phyloP scores from a whole-genome alignment of 1,140 invertebrate species.

The Pseudomyrmex flavicornis region DNA sequence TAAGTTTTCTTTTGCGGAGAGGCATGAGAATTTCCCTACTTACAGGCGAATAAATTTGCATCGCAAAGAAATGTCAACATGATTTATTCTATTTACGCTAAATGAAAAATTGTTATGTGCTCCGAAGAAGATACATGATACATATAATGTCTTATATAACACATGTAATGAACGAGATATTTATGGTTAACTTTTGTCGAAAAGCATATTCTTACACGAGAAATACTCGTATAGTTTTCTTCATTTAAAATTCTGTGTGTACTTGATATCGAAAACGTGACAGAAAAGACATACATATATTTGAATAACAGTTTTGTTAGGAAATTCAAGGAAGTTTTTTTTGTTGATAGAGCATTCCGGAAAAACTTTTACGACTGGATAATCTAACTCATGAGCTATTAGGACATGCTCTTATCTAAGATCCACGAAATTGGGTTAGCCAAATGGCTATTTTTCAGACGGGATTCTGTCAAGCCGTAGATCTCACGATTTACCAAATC shows the following conservation, averaged over 20 bases:
- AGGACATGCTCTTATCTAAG: conserved; percentile 31
- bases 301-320: neutral
- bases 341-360: neutral
- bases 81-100: conserved; percentile 52
- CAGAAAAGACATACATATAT: no score
- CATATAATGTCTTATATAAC: no score
- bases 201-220: neutral
- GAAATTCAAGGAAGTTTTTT: conserved; percentile 2
- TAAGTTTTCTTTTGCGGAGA: conserved; percentile 29
- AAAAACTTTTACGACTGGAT: neutral
- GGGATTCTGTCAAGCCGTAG: conserved; percentile 7
- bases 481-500: conserved; percentile 39
- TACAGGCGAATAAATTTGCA: conserved; percentile 23
- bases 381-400: conserved; percentile 17
- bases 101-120: conserved; percentile 34
- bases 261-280: no score
- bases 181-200: neutral
- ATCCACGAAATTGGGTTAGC: conserved; percentile 40
- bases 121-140: neutral
- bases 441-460: conserved; percentile 39
- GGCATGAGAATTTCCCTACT: conserved; percentile 5
- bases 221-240: no score
- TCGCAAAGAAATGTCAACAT: conserved; percentile 20
- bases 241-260: no score
- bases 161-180: conserved; percentile 29